Conservation (phyloP, 2,888 invertebrate species). For the Tipula helvola region DNA sequence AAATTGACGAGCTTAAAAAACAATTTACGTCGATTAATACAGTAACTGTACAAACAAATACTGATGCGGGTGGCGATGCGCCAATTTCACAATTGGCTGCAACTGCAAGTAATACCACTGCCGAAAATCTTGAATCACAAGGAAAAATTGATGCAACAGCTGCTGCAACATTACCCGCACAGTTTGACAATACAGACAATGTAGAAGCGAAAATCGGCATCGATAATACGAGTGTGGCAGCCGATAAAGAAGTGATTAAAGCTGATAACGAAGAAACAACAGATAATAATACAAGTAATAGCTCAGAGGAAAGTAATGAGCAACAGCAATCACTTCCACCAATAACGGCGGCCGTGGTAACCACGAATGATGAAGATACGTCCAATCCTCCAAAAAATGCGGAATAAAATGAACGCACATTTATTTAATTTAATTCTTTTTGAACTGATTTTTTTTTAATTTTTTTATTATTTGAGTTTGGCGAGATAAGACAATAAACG, state of each 20-base stretch:
- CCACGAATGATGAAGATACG: neutral
- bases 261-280: neutral
- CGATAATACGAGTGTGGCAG: neutral
- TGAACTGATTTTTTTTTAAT: neutral
- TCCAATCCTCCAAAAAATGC: neutral
- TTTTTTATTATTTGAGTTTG: neutral
- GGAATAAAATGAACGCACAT: neutral
- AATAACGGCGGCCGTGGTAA: too few species aligned
- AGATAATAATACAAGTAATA: neutral
- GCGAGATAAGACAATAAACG: neutral
- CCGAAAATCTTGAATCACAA: neutral
- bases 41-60: neutral
- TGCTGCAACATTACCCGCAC: neutral
- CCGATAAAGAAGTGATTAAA: neutral
- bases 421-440: neutral
- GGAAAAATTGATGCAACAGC: neutral
- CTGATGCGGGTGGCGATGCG: neutral
- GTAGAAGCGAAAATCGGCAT: neutral
- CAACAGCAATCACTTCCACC: neutral
- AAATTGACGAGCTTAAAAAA: slow-evolving; percentile 15
- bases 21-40: neutral
- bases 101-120: neutral
- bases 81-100: neutral
- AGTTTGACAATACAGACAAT: neutral
- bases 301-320: neutral